Evolutionary conservation across 2,888 invertebrate genomes (phyloP), one percentile per base, ranked within the genome.

Genomic region (Drosophila sordidapex): DNA sequence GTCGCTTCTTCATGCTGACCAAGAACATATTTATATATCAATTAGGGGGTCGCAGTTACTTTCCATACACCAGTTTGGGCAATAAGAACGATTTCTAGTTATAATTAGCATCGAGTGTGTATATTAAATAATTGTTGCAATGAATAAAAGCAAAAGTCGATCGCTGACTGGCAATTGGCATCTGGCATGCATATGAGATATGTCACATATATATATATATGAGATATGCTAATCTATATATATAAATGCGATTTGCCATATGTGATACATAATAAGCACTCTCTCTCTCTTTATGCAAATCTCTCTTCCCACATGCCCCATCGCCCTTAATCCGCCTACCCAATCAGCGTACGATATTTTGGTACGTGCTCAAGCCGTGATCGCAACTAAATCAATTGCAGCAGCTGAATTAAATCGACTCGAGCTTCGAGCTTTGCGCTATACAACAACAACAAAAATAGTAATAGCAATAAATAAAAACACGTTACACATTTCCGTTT

Each of bases 401-500:
- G 60, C 75, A 75, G 70, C 61, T 75, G 75, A 70, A 60, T 61
- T 70, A 38, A 74, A 54, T 51, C 27, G 51, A 59, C 13, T 65
- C 31, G 43, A 25, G 27, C 57, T 58, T 74, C 46, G 57, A 43
- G 62, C 70, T 67, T 18, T 15, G 10, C 35, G 46, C 21, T 46
- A 4, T 18, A 13, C 46, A 27, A 27, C 48, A 27, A 18, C 25
- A 27, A 52, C 11, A 21, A 52, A 10, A 21, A 53, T 13, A 15
- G 25, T 8, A 46, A 46, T 8, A 25, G 25, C 15, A 25, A 46
- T 15, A 8, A 46, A 8, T 15, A 46, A 63, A 70, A 86, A 83
- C 83, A 79, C 83, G 83, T 76, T 79, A 70, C 79, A 74, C 77
- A 83, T 79, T 86, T 86, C 79, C 83, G 83, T 72, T 77, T 57